These are phyloP conservation scores for Caprella mutica DNA, from an alignment of 2,888 invertebrate genomes.

Conservation along the genomic window DNA sequence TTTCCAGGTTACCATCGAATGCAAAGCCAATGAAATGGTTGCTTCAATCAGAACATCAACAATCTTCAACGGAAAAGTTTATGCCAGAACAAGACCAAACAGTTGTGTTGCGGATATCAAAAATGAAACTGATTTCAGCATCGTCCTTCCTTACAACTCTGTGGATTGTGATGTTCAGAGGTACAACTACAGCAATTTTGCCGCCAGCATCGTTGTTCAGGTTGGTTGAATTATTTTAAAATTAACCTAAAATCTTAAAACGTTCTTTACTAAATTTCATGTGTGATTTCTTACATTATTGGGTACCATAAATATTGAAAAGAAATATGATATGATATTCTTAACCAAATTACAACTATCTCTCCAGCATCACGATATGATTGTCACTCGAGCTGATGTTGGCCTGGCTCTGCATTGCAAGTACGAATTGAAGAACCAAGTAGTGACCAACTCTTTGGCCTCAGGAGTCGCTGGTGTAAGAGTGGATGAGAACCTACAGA, in stretches of 20 bases:
- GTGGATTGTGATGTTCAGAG: constrained; percentile 42
- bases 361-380: constrained; percentile 42
- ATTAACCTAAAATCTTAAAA: constrained; percentile 42
- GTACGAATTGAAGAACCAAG: constrained; percentile 43
- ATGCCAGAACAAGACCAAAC: constrained; percentile 43
- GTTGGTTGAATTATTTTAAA: constrained; percentile 40
- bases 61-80: constrained; percentile 44
- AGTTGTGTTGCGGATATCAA: constrained; percentile 43
- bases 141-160: constrained; percentile 42
- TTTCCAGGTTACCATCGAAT: constrained; percentile 40
- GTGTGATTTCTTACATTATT: neutral
- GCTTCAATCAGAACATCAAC: constrained; percentile 42
- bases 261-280: neutral
- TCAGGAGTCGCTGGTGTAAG: constrained; percentile 40
- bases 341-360: neutral
- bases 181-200: constrained; percentile 36
- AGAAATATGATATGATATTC: neutral
- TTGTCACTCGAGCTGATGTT: constrained; percentile 44
- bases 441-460: constrained; percentile 41
- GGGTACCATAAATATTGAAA: neutral
- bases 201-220: constrained; percentile 44
- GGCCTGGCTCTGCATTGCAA: constrained; percentile 44
- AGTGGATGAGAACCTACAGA: constrained; percentile 39
- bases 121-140: constrained; percentile 40
- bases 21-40: constrained; percentile 42